Percentiles rank a stretch among this genome's conserved stretches.
Evolutionary conservation across 2,888 invertebrate species (phyloP).

Genomic region (Drosophila mayaguana): DNA sequence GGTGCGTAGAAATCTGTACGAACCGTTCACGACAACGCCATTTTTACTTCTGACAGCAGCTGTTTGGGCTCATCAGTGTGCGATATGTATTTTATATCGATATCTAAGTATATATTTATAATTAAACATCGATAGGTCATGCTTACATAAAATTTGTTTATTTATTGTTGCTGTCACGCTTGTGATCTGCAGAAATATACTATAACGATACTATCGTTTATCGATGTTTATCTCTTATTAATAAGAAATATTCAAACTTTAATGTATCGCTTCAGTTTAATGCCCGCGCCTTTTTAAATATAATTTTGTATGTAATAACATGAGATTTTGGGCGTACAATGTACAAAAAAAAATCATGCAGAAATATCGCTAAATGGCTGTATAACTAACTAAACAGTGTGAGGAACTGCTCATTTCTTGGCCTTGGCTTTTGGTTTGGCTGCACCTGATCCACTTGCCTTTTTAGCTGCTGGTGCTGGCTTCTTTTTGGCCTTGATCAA

Average conservation of each 20-base stretch:
- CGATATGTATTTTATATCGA: background rate
- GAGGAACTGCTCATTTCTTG: constrained; percentile 66
- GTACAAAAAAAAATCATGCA: constrained; percentile 17
- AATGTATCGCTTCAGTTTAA: background rate
- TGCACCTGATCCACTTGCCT: constrained; percentile 44
- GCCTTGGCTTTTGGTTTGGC: constrained; percentile 65
- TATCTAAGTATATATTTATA: background rate
- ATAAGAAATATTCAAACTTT: background rate
- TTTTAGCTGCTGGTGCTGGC: constrained; percentile 56
- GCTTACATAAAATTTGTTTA: background rate
- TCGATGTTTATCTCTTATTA: background rate
- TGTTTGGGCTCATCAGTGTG: constrained; percentile 45
- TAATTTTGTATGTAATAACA: constrained; percentile 3
- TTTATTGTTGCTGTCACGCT: background rate
- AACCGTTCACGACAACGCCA: constrained; percentile 69
- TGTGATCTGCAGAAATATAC: background rate
- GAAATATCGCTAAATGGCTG: constrained; percentile 11
- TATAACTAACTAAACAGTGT: constrained; percentile 21
- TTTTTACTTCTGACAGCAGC: constrained; percentile 74
- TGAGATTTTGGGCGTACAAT: constrained; percentile 8
- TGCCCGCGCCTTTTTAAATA: background rate
- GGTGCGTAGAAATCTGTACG: constrained; percentile 38
- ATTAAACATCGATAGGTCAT: constrained; percentile 10
- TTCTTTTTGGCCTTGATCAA: constrained; percentile 89
- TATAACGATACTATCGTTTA: background rate